Evolutionary conservation across 2,888 invertebrate genomes (phyloP).

Genomic region (Arrhopalites spinosus): DNA sequence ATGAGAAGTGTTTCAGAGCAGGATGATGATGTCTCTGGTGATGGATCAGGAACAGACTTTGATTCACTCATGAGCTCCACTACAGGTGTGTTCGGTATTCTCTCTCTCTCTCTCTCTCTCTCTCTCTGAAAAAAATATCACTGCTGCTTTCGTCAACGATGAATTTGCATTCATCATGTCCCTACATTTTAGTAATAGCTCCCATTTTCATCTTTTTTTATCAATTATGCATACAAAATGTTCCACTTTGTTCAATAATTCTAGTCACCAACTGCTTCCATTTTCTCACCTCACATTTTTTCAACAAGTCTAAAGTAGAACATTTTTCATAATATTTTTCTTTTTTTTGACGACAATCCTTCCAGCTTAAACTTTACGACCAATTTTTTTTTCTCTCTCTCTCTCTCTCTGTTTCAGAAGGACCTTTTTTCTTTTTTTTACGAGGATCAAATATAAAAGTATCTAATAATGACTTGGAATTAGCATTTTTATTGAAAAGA

Average conservation of each 20-base stretch:
- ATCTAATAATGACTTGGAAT: neutral
- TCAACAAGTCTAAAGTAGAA: neutral
- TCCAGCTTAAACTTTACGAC: neutral
- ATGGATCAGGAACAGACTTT: slow-evolving; percentile 31
- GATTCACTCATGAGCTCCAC: slow-evolving; percentile 24
- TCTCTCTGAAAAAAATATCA: neutral
- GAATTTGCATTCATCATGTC: no score
- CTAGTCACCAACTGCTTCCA: no score
- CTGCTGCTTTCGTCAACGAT: no score
- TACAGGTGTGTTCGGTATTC: slow-evolving; percentile 8
- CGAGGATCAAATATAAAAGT: no score
- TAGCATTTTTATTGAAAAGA: slow-evolving; percentile 15
- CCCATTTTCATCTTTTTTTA: no score
- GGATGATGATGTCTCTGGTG: slow-evolving; percentile 23
- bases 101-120: neutral
- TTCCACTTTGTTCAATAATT: no score
- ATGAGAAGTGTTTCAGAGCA: slow-evolving; percentile 42
- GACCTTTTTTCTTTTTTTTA: no score
- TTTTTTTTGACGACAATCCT: neutral
- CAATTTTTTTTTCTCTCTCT: neutral
- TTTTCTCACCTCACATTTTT: no score
- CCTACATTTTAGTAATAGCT: no score
- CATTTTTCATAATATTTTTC: no score
- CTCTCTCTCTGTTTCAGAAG: neutral
- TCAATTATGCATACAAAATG: no score